Evolutionary conservation across 2,113 vertebrate genomes (phyloP), one percentile per base, ranked within the genome.

Genomic region (Daubentonia madagascariensis): DNA sequence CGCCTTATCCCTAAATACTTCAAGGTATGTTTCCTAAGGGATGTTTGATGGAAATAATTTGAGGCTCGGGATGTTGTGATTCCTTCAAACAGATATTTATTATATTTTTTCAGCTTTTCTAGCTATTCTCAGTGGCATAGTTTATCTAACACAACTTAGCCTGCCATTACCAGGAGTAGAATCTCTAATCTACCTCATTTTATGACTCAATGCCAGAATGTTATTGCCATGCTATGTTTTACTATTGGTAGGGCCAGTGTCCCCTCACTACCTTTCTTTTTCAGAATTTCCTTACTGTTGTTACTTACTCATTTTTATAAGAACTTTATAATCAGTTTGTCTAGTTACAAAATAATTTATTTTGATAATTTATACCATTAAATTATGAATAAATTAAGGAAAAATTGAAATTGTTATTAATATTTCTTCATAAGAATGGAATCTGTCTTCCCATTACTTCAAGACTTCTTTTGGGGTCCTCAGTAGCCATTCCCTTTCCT

Each of bases 361-460:
- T 87, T 88, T 84, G 35, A 57, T 85, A 94, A 70, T 45, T 83
- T 85, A 30, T 89, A 57, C 89, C 70, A 96, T 72, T 94, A 89
- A 84, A 54, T 84, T 96, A 22, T 93, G 17, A 78, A 25, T 72
- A 4, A 83, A 23, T 89, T 92, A 93, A 72, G 79, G 43, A 85
- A 93, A 93, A 30, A 91, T 78, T 84, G 32, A 35, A 8, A 59
- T 89, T 81, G 14, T 96, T 86, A 40, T 84, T 94, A 75, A 35
- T 87, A 87, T 96, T 61, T 10, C 14, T 95, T 17, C 8, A 35
- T 92, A 90, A 80, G 43, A 72, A 57, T 2, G 83, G 0, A 32
- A 18, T 92, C 72, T 96, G 1, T 70, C 45, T 95, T 96, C 91
- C 83, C 50, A 81, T 92, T 95, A 85, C 65, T 94, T 90, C 1